Conservation (phyloP, 1,140 invertebrate species). For the Tetramorium parvispinum region DNA sequence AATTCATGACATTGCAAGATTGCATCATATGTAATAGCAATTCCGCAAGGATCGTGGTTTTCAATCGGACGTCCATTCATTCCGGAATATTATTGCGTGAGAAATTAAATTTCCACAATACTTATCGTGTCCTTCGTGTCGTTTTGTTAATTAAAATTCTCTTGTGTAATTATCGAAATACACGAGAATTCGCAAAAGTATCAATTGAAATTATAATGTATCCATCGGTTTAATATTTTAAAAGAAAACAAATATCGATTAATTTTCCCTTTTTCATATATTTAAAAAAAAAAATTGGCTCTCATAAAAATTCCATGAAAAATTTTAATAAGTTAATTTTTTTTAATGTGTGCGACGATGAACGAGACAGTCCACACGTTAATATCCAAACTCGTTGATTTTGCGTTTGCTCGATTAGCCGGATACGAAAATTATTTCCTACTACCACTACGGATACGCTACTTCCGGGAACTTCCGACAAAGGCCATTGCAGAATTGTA, state of each 20-base stretch:
- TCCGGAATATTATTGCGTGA: background rate
- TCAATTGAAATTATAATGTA: background rate
- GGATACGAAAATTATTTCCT: slow-evolving; percentile 30
- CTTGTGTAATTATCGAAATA: slow-evolving; percentile 14
- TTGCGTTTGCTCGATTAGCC: slow-evolving; percentile 28
- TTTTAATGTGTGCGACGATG: background rate
- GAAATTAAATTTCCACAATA: slow-evolving; percentile 29
- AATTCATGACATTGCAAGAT: background rate
- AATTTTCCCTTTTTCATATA: background rate
- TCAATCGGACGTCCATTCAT: slow-evolving; percentile 1
- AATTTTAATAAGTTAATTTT: background rate
- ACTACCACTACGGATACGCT: background rate
- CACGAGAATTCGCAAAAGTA: background rate
- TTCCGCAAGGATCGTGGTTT: background rate
- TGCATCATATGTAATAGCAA: background rate
- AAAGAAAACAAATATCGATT: background rate
- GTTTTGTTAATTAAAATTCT: background rate
- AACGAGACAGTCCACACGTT: background rate
- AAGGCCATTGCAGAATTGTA: background rate
- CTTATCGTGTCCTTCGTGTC: background rate
- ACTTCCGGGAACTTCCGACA: slow-evolving; percentile 25
- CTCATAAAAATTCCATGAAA: background rate
- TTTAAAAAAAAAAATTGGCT: background rate
- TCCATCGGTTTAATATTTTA: background rate
- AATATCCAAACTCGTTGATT: background rate